These are phyloP conservation scores for Drosophila tani DNA, from an alignment of 1,140 invertebrate species.

Conservation along the genomic window DNA sequence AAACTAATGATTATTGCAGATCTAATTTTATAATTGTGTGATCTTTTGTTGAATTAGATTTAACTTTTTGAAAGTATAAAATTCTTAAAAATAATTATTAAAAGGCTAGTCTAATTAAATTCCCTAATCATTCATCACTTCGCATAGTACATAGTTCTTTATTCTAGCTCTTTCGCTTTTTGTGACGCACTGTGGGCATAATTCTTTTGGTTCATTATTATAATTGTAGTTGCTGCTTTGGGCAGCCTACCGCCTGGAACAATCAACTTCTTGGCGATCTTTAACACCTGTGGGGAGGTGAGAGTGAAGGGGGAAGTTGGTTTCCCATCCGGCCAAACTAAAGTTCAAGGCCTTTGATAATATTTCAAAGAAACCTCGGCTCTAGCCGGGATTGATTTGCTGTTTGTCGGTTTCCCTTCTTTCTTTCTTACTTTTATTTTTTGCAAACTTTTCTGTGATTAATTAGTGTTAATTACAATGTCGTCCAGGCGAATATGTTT, in stretches of 20 bases:
- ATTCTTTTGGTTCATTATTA: slow-evolving; percentile 37
- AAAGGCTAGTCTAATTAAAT: slow-evolving; percentile 1
- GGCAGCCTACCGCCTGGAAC: slow-evolving; percentile 18
- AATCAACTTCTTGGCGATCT: slow-evolving; percentile 28
- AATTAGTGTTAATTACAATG: slow-evolving; percentile 79
- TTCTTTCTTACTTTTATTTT: slow-evolving; percentile 16
- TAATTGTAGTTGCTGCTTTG: slow-evolving; percentile 34
- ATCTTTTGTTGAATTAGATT: neutral
- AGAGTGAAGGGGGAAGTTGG: neutral
- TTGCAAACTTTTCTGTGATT: slow-evolving; percentile 62
- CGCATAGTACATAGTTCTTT: neutral
- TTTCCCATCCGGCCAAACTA: slow-evolving; percentile 26
- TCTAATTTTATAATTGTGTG: slow-evolving; percentile 20
- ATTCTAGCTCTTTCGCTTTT: slow-evolving; percentile 5
- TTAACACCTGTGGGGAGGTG: neutral
- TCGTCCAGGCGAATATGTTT: slow-evolving; percentile 53
- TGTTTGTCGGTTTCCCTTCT: slow-evolving; percentile 15
- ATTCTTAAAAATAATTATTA: neutral
- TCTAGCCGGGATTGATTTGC: slow-evolving; percentile 53
- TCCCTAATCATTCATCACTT: neutral
- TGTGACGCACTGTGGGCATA: slow-evolving; percentile 20
- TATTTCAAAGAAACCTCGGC: slow-evolving; percentile 23
- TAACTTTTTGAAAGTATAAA: neutral
- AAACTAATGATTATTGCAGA: slow-evolving; percentile 7
- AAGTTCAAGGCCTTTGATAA: slow-evolving; percentile 66